phyloP scores from a whole-genome alignment of 2,888 invertebrate species.

The Bhutanitis thaidina region DNA sequence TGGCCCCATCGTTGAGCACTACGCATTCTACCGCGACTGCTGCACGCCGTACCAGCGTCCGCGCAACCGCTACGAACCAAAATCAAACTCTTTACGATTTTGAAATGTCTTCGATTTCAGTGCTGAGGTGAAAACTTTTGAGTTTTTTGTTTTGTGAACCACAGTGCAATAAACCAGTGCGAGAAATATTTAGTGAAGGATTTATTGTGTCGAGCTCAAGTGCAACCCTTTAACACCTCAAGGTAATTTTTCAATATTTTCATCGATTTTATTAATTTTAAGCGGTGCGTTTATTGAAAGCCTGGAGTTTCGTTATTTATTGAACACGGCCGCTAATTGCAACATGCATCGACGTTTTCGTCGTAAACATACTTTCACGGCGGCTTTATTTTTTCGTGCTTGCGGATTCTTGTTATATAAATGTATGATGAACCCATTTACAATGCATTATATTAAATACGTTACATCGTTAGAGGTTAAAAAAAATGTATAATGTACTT shows the following conservation, averaged over 20 bases:
- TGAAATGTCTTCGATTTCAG: conserved; percentile 61
- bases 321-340: conserved; percentile 53
- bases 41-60: conserved; percentile 58
- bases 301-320: conserved; percentile 42
- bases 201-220: conserved; percentile 42
- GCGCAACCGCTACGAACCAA: conserved; percentile 44
- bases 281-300: conserved; percentile 29
- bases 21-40: conserved; percentile 54
- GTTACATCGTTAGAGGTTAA: no score
- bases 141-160: conserved; percentile 23
- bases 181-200: conserved; percentile 26
- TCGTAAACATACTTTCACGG: conserved; percentile 52
- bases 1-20: conserved; percentile 38
- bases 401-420: conserved; percentile 16
- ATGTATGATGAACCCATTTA: conserved; percentile 10
- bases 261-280: conserved; percentile 30
- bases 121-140: conserved; percentile 58
- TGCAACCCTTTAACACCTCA: conserved; percentile 45
- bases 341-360: conserved; percentile 53
- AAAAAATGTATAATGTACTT: no score
- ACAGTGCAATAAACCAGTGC: conserved; percentile 29
- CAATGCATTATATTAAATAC: background rate
- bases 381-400: conserved; percentile 5
- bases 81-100: conserved; percentile 38
- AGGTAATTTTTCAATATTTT: conserved; percentile 45